Conservation (phyloP, 1,140 invertebrate genomes). For the Trypoxylus dichotomus region DNA sequence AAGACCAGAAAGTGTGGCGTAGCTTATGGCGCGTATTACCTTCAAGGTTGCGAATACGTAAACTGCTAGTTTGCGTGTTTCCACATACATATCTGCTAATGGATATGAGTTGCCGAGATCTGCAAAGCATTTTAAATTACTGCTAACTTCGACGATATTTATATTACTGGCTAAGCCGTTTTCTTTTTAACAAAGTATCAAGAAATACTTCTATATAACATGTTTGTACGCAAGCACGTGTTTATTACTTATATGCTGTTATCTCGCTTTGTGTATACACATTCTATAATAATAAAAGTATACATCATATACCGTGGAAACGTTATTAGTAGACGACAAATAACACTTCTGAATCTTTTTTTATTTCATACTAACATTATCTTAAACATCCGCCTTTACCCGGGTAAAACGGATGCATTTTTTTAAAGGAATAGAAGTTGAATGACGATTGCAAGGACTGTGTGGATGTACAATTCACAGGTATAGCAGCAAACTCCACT, state of each 20-base stretch:
- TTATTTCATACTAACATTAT: too few species aligned
- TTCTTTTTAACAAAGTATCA: background rate
- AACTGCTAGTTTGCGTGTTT: constrained; percentile 4
- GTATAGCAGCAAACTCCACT: too few species aligned
- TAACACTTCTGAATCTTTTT: too few species aligned
- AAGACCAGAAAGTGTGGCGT: background rate
- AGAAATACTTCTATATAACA: background rate
- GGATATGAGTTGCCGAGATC: background rate
- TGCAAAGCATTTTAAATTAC: constrained; percentile 2
- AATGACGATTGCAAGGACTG: too few species aligned
- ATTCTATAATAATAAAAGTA: too few species aligned
- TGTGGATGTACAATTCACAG: too few species aligned
- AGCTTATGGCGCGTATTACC: background rate
- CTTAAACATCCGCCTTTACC: too few species aligned
- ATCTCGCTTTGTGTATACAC: background rate
- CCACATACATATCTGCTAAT: background rate
- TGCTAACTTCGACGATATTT: background rate
- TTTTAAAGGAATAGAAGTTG: too few species aligned
- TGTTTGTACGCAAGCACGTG: background rate
- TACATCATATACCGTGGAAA: too few species aligned
- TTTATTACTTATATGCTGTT: background rate
- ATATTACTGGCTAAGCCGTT: background rate
- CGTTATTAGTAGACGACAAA: too few species aligned
- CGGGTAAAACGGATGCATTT: too few species aligned
- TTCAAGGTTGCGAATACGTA: background rate